These are phyloP conservation scores for Cephus pygmeus DNA, from an alignment of 2,888 invertebrate genomes.

Conservation along the genomic window DNA sequence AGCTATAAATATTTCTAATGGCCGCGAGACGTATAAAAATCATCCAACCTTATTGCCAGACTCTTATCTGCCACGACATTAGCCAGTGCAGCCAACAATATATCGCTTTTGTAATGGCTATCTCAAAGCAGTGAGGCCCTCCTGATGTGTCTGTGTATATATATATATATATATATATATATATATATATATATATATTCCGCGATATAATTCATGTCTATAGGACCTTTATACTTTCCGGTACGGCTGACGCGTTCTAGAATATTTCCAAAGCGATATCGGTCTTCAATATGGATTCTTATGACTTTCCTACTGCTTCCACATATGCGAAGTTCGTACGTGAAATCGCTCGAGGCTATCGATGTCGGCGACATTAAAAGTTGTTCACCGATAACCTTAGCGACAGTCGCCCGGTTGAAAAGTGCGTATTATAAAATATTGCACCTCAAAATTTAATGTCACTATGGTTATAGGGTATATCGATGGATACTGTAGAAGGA, in stretches of 20 bases:
- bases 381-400: background rate
- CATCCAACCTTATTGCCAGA: constrained; percentile 14
- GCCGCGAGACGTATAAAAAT: constrained; percentile 18
- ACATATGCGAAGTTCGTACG: background rate
- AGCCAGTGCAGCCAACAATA: constrained; percentile 26
- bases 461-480: background rate
- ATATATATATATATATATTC: background rate
- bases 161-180: too few relatives aligned
- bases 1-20: constrained; percentile 22
- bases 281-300: background rate
- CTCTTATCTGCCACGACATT: constrained; percentile 28
- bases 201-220: background rate
- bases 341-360: background rate
- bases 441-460: background rate
- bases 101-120: constrained; percentile 27
- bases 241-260: background rate
- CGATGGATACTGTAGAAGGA: background rate
- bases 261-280: background rate
- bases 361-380: background rate
- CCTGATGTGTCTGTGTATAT: background rate
- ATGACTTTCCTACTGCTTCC: background rate
- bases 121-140: background rate
- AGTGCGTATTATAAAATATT: background rate
- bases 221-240: background rate
- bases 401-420: background rate